Evolutionary conservation across 2,113 vertebrate species (phyloP), one percentile per base, ranked within the genome.

Genomic region (Oryzias celebensis): DNA sequence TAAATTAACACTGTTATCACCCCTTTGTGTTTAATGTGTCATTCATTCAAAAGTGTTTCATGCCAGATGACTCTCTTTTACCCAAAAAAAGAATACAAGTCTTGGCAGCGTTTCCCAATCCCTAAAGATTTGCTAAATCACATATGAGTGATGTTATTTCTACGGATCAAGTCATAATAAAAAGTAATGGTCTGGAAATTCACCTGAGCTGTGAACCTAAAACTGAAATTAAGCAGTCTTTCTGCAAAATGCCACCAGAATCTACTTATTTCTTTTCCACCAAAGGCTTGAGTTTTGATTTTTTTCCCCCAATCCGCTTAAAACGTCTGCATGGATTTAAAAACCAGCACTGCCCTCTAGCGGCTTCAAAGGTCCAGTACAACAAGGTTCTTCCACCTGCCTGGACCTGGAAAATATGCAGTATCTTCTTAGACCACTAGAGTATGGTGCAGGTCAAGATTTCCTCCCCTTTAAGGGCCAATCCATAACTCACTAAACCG

Each of bases 151-250:
- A 59, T 65, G 65, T 62, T 68, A 75, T 77, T 55, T 64, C 65
- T 59, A 72, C 58, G 58, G 57, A 69, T 46, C 44, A 73, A 75
- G 71, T 67, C 73, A 73, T 55, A 56, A 68, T 83, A 75, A 85
- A 83, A 72, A 59, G 10, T 17, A 24, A 75, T 36, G 54, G 62
- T 62, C 73, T 55, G 67, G 62, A 71, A 70, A 80, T 77, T n/a
- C 68, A 80, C 70, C 76, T 84, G 73, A 52, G 15, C 23, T 63
- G 58, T 49, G 81, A 47, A 41, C 62, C 57, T 70, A 66, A 78
- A 73, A 61, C 52, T 22, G 60, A 58, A 61, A 80, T 62, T 16
- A 71, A 70, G 15, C 55, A 23, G 55, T 22, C 43, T 14, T 20
- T 64, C 67, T 55, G 4, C 77, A 62, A 49, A 77, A 47, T 55